Conservation (phyloP, 2,797 vertebrate species). For the Pseudochirops cupreus region DNA sequence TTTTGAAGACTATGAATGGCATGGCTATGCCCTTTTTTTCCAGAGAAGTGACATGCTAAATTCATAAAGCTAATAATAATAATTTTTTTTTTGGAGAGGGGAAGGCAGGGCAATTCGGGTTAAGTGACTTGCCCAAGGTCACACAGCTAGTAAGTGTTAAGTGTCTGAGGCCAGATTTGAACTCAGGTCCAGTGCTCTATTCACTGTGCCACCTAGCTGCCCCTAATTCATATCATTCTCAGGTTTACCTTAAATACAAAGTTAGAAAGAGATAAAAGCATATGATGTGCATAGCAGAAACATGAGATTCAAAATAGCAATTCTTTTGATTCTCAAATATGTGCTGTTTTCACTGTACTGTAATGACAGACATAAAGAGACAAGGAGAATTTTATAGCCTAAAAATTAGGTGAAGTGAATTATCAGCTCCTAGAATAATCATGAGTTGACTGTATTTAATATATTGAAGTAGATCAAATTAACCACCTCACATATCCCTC, state of each 20-base stretch:
- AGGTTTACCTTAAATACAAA: too few relatives aligned
- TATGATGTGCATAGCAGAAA: too few relatives aligned
- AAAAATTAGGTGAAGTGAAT: conserved; percentile 1
- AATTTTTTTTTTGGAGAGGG: neutral
- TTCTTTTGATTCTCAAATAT: neutral
- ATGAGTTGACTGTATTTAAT: conserved; percentile 74
- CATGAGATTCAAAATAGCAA: neutral
- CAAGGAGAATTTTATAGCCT: neutral
- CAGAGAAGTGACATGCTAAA: neutral
- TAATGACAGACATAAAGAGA: neutral
- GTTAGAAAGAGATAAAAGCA: too few relatives aligned
- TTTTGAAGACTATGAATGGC: neutral
- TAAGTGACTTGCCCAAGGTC: too few relatives aligned
- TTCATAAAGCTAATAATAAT: neutral
- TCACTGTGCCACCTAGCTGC: too few relatives aligned
- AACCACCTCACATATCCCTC: conserved; percentile 41
- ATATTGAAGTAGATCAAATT: conserved; percentile 59
- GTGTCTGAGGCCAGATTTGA: too few relatives aligned
- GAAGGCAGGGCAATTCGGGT: too few relatives aligned
- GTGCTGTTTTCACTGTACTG: neutral
- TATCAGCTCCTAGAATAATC: conserved; percentile 58
- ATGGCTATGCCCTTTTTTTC: neutral
- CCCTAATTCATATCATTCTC: too few relatives aligned
- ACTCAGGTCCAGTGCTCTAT: too few relatives aligned
- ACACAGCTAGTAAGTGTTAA: too few relatives aligned